Conservation (phyloP, 2,797 vertebrate genomes). For the Galago senegalensis region DNA sequence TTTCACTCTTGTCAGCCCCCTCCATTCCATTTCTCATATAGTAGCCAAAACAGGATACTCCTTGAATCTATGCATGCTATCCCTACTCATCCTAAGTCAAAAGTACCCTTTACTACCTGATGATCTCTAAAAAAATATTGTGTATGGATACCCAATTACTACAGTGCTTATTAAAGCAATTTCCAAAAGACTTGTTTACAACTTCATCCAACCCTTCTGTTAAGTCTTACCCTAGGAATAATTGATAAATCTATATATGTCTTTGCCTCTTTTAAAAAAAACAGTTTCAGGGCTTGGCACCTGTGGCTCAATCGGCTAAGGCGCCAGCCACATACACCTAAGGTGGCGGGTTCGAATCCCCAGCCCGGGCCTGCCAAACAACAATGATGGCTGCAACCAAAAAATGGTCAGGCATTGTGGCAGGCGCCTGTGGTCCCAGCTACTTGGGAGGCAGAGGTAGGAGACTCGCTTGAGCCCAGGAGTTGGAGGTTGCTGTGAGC, state of each 20-base stretch:
- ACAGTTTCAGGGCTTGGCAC: not conserved
- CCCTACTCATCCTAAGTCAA: not conserved
- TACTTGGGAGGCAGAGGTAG: too few relatives aligned
- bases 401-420: too few relatives aligned
- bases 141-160: not conserved
- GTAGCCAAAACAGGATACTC: constrained; percentile 7
- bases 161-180: constrained; percentile 12
- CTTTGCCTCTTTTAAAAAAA: not conserved
- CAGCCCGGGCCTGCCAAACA: too few relatives aligned
- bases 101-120: constrained; percentile 56
- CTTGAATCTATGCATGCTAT: constrained; percentile 35
- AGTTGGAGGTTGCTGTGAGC: too few relatives aligned
- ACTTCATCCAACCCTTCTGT: not conserved
- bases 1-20: not conserved
- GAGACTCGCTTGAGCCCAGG: too few relatives aligned
- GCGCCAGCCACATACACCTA: too few relatives aligned
- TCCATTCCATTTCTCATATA: not conserved
- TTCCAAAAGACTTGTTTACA: constrained; percentile 58
- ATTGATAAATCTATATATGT: constrained; percentile 10
- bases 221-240: constrained; percentile 1
- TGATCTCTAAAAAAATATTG: constrained; percentile 13
- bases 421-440: too few relatives aligned
- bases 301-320: too few relatives aligned
- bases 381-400: too few relatives aligned
- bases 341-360: too few relatives aligned